phyloP scores from a whole-genome alignment of 2,888 invertebrate species.

The Epirrhoe tristata region DNA sequence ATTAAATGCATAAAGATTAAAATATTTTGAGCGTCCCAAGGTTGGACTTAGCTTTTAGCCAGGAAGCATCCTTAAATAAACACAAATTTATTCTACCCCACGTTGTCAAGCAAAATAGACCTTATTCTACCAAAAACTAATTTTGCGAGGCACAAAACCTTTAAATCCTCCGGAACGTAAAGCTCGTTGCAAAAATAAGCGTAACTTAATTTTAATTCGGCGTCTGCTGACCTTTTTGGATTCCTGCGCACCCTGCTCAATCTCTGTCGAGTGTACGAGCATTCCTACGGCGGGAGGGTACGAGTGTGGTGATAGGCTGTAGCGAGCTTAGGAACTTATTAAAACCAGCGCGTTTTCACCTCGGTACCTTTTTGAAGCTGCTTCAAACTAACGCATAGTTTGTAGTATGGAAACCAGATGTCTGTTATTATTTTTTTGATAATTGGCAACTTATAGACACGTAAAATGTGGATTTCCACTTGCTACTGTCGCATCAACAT shows the following conservation, averaged over 20 bases:
- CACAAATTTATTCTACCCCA: background rate
- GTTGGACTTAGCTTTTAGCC: too few relatives aligned
- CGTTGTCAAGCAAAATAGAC: background rate
- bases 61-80: background rate
- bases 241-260: conserved; percentile 29
- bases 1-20: too few relatives aligned
- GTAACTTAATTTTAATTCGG: conserved; percentile 16
- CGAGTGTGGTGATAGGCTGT: background rate
- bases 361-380: too few relatives aligned
- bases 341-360: too few relatives aligned
- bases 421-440: too few relatives aligned
- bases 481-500: too few relatives aligned
- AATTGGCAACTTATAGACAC: too few relatives aligned
- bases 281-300: conserved; percentile 15
- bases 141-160: background rate
- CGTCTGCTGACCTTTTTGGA: conserved; percentile 23
- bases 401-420: too few relatives aligned
- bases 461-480: too few relatives aligned
- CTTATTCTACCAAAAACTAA: background rate
- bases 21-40: too few relatives aligned
- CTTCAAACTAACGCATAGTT: too few relatives aligned
- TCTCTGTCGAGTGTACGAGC: conserved; percentile 28
- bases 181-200: conserved; percentile 10
- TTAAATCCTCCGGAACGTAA: conserved; percentile 13
- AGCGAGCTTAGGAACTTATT: too few relatives aligned